phyloP scores from a whole-genome alignment of 1,140 invertebrate species.

The Thaumatotibia leucotreta region DNA sequence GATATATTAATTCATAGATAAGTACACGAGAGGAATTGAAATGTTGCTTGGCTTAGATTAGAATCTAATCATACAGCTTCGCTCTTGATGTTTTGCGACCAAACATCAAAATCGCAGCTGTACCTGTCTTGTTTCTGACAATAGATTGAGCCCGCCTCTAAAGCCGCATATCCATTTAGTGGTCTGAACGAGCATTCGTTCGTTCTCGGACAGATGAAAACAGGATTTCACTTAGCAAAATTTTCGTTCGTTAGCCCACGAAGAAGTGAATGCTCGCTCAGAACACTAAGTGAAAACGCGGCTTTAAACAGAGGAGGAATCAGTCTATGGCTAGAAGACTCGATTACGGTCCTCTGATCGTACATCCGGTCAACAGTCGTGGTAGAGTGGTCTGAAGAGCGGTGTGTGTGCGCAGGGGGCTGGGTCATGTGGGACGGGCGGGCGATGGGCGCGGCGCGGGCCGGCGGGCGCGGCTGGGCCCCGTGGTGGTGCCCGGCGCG shows the following conservation, averaged over 20 bases:
- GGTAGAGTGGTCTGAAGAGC: not conserved
- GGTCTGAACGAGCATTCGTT: too few species aligned
- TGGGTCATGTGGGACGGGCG: constrained; percentile 90
- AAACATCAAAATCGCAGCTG: not conserved
- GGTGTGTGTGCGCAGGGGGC: constrained; percentile 85
- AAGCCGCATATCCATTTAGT: too few species aligned
- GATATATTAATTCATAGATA: not conserved
- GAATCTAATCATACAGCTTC: not conserved
- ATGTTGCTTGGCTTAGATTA: not conserved
- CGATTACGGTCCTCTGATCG: not conserved
- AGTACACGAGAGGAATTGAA: not conserved
- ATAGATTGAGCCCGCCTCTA: too few species aligned
- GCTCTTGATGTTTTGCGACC: not conserved
- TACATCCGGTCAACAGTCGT: not conserved
- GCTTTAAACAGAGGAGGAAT: not conserved
- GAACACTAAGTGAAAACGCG: too few species aligned
- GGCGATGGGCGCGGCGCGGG: constrained; percentile 86
- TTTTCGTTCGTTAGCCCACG: too few species aligned
- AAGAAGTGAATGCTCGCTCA: too few species aligned
- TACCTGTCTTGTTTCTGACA: not conserved
- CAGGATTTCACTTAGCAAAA: too few species aligned
- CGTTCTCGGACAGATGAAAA: too few species aligned
- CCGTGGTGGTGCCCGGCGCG: constrained; percentile 82
- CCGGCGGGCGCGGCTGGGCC: constrained; percentile 80
- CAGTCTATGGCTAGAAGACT: not conserved